Evolutionary conservation across 2,797 vertebrate species (phyloP).

Genomic region (Xyrichtys novacula): DNA sequence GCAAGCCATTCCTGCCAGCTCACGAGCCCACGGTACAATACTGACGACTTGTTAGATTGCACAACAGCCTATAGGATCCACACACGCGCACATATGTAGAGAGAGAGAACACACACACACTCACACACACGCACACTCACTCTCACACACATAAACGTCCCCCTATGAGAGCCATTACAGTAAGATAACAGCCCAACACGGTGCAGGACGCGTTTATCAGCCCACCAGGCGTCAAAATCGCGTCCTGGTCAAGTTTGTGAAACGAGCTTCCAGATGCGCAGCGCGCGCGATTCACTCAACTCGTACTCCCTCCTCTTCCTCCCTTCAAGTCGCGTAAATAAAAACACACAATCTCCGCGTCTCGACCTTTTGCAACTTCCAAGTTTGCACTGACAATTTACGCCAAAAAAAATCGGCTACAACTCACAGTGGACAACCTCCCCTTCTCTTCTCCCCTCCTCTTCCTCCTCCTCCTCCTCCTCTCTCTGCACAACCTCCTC

Average conservation of each 20-base stretch:
- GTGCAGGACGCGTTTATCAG: conserved; percentile 49
- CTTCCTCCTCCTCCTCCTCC: conserved; percentile 13
- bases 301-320: conserved; percentile 32
- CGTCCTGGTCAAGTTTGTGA: conserved; percentile 69
- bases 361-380: conserved; percentile 74
- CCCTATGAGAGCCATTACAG: conserved; percentile 34
- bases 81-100: conserved; percentile 4
- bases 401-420: conserved; percentile 72
- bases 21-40: conserved; percentile 66
- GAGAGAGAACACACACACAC: background rate
- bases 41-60: conserved; percentile 83
- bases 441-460: background rate
- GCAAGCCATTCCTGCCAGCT: conserved; percentile 66
- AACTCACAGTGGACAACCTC: conserved; percentile 76
- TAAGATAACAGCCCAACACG: conserved; percentile 36
- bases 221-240: conserved; percentile 54
- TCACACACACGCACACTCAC: conserved; percentile 3
- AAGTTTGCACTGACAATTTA: conserved; percentile 85
- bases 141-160: conserved; percentile 43
- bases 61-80: conserved; percentile 73
- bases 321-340: conserved; percentile 41
- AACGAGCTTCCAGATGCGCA: conserved; percentile 77
- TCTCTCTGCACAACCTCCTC: conserved; percentile 55
- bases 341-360: conserved; percentile 54
- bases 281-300: conserved; percentile 66